Conservation (phyloP, 2,797 vertebrate genomes). For the Platalea minor region DNA sequence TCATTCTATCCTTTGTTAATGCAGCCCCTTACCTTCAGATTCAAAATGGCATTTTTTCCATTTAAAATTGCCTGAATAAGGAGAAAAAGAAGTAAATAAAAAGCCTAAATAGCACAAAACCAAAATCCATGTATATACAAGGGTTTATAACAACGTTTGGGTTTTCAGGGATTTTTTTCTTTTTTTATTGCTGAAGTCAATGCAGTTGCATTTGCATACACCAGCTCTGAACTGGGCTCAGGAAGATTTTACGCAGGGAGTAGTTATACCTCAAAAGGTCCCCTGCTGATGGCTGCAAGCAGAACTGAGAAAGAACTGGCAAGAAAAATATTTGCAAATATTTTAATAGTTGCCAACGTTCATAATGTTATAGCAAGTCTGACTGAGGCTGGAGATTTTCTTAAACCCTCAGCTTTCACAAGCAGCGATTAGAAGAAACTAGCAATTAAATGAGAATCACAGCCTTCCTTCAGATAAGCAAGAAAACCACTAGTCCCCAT, state of each 20-base stretch:
- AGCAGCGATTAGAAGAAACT: not conserved
- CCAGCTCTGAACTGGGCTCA: not conserved
- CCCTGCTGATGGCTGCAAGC: not conserved
- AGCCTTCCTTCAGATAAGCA: not conserved
- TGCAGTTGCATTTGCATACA: not conserved
- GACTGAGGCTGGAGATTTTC: not conserved
- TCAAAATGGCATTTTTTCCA: not conserved
- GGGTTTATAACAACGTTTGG: not conserved
- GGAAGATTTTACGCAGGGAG: not conserved
- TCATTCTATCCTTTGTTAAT: not conserved
- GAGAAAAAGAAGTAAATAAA: not conserved
- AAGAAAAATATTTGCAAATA: not conserved
- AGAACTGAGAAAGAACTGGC: not conserved
- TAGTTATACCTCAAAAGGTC: not conserved
- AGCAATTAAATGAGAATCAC: not conserved
- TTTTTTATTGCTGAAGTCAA: not conserved
- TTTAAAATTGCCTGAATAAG: not conserved
- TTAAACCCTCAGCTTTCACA: not conserved
- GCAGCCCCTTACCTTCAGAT: not conserved
- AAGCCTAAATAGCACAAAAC: not conserved
- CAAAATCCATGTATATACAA: not conserved
- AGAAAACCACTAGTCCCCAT: not conserved
- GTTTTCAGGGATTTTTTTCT: not conserved
- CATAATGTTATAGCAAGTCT: not conserved
- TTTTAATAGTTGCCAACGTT: constrained; percentile 30